Evolutionary conservation across 2,113 vertebrate species (phyloP).

Genomic region (Rhea americana): DNA sequence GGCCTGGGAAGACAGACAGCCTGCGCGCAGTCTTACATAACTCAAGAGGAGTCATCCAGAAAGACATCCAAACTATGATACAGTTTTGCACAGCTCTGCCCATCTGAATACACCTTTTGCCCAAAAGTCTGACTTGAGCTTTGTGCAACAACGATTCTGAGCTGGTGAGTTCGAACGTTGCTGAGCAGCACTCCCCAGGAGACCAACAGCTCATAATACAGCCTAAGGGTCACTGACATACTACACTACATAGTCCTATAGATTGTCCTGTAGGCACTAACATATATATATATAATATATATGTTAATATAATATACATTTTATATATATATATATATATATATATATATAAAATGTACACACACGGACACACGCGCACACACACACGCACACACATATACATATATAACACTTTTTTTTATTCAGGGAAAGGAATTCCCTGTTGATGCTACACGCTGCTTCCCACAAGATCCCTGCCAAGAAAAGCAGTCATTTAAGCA

Average conservation of each 20-base stretch:
- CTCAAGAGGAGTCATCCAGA: neutral
- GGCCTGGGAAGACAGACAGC: neutral
- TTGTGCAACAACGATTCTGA: accelerated
- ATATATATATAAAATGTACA: no score
- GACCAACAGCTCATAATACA: neutral
- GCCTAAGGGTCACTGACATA: neutral
- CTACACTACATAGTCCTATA: neutral
- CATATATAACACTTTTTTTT: neutral
- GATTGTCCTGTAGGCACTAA: neutral
- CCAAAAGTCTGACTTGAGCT: neutral
- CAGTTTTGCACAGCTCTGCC: neutral
- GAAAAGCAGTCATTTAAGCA: conserved; percentile 1
- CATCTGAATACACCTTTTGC: neutral
- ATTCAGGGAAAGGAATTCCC: neutral
- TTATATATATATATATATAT: no score
- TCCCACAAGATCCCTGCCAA: conserved; percentile 9
- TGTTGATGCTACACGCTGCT: neutral
- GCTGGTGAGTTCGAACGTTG: neutral
- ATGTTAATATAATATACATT: no score
- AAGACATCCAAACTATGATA: neutral
- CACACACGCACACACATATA: no score
- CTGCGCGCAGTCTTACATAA: neutral
- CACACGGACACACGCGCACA: no score
- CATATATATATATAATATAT: accelerated
- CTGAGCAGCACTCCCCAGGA: accelerated